phyloP scores from a whole-genome alignment of 2,797 vertebrate genomes.

The Gymnothorax javanicus region DNA sequence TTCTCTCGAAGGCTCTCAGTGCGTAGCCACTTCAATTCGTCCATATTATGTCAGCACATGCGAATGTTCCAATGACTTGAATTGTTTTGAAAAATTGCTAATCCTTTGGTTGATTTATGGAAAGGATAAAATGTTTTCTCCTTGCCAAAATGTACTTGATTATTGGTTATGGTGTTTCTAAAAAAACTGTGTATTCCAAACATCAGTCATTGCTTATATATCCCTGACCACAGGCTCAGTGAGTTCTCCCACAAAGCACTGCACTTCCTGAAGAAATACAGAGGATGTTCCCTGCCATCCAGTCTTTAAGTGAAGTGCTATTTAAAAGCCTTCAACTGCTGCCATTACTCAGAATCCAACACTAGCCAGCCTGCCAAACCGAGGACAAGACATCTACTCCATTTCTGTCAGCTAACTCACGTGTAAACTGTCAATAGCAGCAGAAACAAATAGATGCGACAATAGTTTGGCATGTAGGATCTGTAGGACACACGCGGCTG shows the following conservation, averaged over 20 bases:
- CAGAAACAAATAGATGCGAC: too few species aligned
- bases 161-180: background rate
- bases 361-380: conserved; percentile 72
- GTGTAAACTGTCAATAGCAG: too few species aligned
- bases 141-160: background rate
- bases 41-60: background rate
- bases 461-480: too few species aligned
- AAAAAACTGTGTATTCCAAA: background rate
- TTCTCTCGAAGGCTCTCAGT: background rate
- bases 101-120: background rate
- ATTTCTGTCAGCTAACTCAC: conserved; percentile 61
- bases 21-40: background rate
- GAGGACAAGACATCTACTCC: conserved; percentile 63
- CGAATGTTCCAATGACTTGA: background rate
- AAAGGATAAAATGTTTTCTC: background rate
- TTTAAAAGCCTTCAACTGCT: conserved; percentile 75
- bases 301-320: conserved; percentile 67
- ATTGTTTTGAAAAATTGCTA: background rate
- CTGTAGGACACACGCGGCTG: too few species aligned
- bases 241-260: background rate
- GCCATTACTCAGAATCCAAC: conserved; percentile 67
- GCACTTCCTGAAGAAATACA: conserved; percentile 45
- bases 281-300: conserved; percentile 67
- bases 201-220: background rate
- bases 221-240: conserved; percentile 54